Conservation (phyloP, 2,113 vertebrate genomes). For the Mirounga angustirostris region DNA sequence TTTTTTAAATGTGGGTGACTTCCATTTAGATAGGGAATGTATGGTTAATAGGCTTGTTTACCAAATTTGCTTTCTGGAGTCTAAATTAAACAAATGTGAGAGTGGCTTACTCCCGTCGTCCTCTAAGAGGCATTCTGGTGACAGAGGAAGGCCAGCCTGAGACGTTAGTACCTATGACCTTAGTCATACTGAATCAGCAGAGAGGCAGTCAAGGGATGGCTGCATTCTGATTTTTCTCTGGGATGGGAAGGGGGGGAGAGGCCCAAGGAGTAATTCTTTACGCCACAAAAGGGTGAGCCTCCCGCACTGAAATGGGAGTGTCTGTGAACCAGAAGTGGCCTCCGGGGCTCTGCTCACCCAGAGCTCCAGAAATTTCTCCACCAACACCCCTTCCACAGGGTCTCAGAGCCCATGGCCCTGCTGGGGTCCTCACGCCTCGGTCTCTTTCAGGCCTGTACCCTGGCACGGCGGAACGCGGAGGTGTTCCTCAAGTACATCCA, state of each 20-base stretch:
- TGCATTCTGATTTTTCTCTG: background rate
- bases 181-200: background rate
- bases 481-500: slow-evolving; percentile 99
- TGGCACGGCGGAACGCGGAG: slow-evolving; percentile 97
- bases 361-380: background rate
- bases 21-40: slow-evolving; percentile 39
- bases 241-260: background rate
- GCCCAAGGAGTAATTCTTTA: background rate
- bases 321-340: background rate
- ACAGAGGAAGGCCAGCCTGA: background rate
- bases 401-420: slow-evolving; percentile 85
- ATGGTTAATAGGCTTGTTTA: slow-evolving; percentile 14
- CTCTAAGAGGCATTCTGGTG: background rate
- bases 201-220: background rate
- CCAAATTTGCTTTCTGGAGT: background rate
- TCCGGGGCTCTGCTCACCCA: background rate
- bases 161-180: background rate
- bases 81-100: background rate
- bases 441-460: slow-evolving; percentile 94
- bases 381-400: background rate
- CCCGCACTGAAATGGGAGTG: background rate
- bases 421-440: slow-evolving; percentile 23
- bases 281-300: background rate
- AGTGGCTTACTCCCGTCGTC: background rate
- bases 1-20: slow-evolving; percentile 40